A percentile compares a stretch with the other conserved stretches of the same genome.
Evolutionary conservation across 2,113 vertebrate genomes (phyloP).

Genomic region (Syngnathus floridae): DNA sequence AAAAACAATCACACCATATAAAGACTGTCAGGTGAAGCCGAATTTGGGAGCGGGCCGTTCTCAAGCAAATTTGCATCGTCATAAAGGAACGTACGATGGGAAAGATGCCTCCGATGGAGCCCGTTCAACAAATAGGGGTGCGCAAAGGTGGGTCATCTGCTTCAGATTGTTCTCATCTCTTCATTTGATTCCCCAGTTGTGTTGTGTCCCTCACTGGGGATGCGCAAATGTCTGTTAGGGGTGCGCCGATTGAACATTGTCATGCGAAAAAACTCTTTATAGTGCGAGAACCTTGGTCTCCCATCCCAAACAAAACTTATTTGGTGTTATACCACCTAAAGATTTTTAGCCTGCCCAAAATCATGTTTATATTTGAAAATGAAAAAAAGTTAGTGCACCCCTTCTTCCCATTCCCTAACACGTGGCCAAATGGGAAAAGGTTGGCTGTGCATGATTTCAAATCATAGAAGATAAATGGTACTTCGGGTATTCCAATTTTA

Average conservation of each 20-base stretch:
- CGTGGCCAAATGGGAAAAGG: no score
- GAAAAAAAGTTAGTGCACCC: no score
- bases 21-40: constrained; percentile 56
- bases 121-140: background rate
- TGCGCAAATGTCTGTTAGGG: background rate
- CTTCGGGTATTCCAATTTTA: no score
- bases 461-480: no score
- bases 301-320: no score
- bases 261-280: background rate
- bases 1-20: constrained; percentile 29
- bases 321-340: no score
- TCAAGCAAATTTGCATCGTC: background rate
- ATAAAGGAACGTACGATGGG: background rate
- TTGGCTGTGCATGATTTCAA: no score
- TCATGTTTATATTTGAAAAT: no score
- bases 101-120: background rate
- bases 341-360: no score
- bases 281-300: background rate
- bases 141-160: background rate
- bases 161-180: background rate
- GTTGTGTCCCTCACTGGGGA: background rate
- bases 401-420: no score
- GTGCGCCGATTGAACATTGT: background rate
- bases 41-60: constrained; percentile 40
- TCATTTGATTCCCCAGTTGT: background rate